phyloP scores from a whole-genome alignment of 1,140 invertebrate genomes.

The Lanistes nyassanus region DNA sequence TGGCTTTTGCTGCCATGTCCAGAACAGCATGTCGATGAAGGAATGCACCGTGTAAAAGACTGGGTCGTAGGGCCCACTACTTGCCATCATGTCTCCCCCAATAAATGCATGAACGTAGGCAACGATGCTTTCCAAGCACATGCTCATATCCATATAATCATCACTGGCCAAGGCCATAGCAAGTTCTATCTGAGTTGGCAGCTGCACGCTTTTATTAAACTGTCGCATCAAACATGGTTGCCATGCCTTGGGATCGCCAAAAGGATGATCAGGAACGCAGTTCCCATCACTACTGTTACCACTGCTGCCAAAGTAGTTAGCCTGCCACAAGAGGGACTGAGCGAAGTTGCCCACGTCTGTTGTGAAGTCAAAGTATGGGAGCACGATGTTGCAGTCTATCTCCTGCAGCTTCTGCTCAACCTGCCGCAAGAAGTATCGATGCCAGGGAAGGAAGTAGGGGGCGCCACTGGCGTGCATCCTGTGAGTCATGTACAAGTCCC shows the following conservation, averaged over 20 bases:
- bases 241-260: conserved; percentile 54
- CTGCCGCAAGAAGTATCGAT: conserved; percentile 54
- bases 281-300: conserved; percentile 35
- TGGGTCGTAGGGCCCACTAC: conserved; percentile 57
- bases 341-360: conserved; percentile 60
- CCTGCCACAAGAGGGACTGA: conserved; percentile 60
- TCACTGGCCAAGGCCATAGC: conserved; percentile 55
- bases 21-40: conserved; percentile 61
- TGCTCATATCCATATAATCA: conserved; percentile 58
- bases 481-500: conserved; percentile 59
- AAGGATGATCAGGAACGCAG: conserved; percentile 59
- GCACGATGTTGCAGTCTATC: conserved; percentile 56
- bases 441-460: conserved; percentile 59
- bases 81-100: conserved; percentile 60
- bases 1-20: conserved; percentile 57
- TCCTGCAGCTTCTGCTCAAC: conserved; percentile 58
- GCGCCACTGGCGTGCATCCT: conserved; percentile 58
- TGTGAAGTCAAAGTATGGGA: conserved; percentile 64
- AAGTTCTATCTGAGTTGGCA: conserved; percentile 56
- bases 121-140: conserved; percentile 50
- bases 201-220: conserved; percentile 54
- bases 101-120: conserved; percentile 59
- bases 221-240: conserved; percentile 56
- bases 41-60: conserved; percentile 59
- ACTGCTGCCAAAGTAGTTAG: conserved; percentile 60